phyloP scores from a whole-genome alignment of 2,797 vertebrate genomes.

The Myripristis murdjan region DNA sequence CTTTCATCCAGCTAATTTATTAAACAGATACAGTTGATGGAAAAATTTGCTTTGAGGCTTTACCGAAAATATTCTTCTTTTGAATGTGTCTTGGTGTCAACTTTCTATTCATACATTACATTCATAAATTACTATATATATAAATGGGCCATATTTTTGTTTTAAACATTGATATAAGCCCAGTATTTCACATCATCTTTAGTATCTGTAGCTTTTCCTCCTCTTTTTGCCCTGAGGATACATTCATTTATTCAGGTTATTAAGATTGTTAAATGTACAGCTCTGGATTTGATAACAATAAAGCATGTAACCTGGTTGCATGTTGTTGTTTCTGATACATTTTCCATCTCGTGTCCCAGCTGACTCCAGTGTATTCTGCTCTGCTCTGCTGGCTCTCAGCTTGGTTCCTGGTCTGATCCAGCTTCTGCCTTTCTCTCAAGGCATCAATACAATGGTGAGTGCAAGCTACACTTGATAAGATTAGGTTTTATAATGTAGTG shows the following conservation, averaged over 20 bases:
- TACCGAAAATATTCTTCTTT: no score
- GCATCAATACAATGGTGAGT: conserved; percentile 89
- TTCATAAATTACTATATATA: no score
- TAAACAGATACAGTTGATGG: no score
- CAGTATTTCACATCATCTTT: no score
- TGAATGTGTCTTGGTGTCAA: background rate
- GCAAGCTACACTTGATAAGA: background rate
- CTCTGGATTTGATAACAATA: no score
- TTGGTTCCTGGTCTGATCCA: conserved; percentile 89
- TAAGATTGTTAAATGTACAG: no score
- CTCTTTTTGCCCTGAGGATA: background rate
- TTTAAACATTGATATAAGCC: no score
- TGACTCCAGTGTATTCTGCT: conserved; percentile 85
- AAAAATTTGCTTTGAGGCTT: no score
- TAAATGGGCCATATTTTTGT: no score
- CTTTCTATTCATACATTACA: no score
- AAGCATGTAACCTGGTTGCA: background rate
- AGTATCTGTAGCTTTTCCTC: no score
- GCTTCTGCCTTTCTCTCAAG: conserved; percentile 88
- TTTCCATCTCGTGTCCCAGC: conserved; percentile 73
- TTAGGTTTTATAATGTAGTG: background rate
- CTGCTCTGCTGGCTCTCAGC: conserved; percentile 86
- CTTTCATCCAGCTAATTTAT: no score
- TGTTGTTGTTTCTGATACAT: background rate
- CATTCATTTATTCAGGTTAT: background rate